Conservation (phyloP, 1,140 invertebrate genomes). For the Megalonaias nervosa region DNA sequence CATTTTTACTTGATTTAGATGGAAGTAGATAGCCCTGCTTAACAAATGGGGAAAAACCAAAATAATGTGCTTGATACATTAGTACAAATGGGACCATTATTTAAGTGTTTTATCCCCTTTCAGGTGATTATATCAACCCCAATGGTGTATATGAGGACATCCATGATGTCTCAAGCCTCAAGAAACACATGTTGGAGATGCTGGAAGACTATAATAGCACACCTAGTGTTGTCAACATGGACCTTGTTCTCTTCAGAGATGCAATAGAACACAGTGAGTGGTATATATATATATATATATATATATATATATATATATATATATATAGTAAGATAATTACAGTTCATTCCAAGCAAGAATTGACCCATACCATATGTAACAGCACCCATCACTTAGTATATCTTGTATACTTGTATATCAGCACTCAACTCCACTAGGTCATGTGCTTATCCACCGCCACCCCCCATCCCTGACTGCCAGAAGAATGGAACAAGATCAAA, state of each 20-base stretch:
- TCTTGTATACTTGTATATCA: no score
- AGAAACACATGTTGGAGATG: constrained; percentile 78
- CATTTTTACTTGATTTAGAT: constrained; percentile 2
- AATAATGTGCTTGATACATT: no score
- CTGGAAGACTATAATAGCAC: constrained; percentile 86
- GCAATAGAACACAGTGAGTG: constrained; percentile 82
- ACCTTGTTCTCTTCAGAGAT: constrained; percentile 87
- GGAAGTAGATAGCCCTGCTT: not conserved
- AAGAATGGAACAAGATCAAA: no score
- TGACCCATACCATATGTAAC: no score
- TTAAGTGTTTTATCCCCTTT: constrained; percentile 11
- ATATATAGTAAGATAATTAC: not conserved
- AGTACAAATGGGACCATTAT: not conserved
- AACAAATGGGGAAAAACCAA: no score
- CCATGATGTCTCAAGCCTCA: constrained; percentile 76
- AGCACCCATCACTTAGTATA: no score
- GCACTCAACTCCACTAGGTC: no score
- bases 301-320: no score
- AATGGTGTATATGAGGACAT: constrained; percentile 87
- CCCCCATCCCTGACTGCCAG: no score
- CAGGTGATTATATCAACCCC: constrained; percentile 82
- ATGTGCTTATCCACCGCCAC: no score
- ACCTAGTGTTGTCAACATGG: constrained; percentile 82
- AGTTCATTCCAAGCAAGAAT: no score
- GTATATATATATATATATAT: no score